Evolutionary conservation across 2,888 invertebrate genomes (phyloP), one percentile per base, ranked within the genome.

Genomic region (Hydrotaea diabolus): DNA sequence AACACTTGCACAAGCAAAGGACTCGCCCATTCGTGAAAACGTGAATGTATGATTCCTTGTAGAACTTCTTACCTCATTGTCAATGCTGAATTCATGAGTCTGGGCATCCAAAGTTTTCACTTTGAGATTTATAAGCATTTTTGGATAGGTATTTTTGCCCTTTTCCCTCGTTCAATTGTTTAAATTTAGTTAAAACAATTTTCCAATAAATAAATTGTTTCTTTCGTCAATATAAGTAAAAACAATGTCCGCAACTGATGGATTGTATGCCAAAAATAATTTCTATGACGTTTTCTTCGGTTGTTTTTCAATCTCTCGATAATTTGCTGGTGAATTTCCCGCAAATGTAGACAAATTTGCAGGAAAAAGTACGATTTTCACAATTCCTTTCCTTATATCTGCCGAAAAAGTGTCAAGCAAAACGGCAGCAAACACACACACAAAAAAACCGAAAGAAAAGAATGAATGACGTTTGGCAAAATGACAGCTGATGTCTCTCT

Each of bases 91-190:
- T 66, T 94, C 93, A 92, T 97, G 97, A 93, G 97, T 97, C 91
- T 95, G 95, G 49, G 97, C 96, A 94, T 98, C 97, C 91, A 98
- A 94, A 84, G 97, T 98, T 93, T 97, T 97, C 88, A 98, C 96
- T 88, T 96, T 97, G 89, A 98, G 94, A 89, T 96, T 95, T 93
- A 97, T 96, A 89, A 92, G 89, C 91, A 91, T 92, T 90, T 91
- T 91, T 57, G 7, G 1, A 66, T 17, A 46, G 26, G 31, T 71
- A 55, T 86, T 76, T 43, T 86, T 76, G 43, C 72, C 46, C 23
- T 49, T 53, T 75, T 55, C 59, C 31, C 36, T 46, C 17, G 43
- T 43, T 69, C 21, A 21, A 43, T 59, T n/a, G n/a, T n/a, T n/a
- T n/a, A n/a, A n/a, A n/a, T 46, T 66, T 36, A 66, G 11, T 62